Percentiles rank a stretch among this genome's conserved stretches.
Evolutionary conservation across 92 coral and sea anemone genomes (phyloP).

Genomic region (Galaxea fascicularis): DNA sequence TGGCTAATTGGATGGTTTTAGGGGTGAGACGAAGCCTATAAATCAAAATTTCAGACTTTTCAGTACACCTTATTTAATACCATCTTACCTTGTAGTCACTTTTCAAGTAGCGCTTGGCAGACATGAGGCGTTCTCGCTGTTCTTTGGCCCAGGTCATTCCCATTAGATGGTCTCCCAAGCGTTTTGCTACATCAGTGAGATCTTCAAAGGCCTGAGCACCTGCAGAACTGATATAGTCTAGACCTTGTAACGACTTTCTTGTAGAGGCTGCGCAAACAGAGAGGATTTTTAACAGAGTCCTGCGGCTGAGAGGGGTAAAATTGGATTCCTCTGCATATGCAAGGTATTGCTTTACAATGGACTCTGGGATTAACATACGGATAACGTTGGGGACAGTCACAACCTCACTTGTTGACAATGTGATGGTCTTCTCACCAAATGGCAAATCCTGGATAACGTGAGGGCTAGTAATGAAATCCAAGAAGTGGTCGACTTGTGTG

Average conservation of each 20-base stretch:
- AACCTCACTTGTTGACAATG: too few species aligned
- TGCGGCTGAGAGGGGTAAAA: conserved; percentile 57
- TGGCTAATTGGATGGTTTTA: too few species aligned
- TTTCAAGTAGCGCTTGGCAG: too few species aligned
- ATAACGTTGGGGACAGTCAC: too few species aligned
- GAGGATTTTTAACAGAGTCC: too few species aligned
- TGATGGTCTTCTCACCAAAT: too few species aligned
- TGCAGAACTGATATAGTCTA: conserved; percentile 62
- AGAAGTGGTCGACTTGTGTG: conserved; percentile 72
- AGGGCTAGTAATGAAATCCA: conserved; percentile 62
- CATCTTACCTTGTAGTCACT: conserved; percentile 50
- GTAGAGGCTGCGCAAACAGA: too few species aligned
- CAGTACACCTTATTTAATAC: background rate
- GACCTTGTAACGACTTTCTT: too few species aligned
- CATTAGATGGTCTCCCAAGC: conserved; percentile 36
- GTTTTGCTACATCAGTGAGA: conserved; percentile 34
- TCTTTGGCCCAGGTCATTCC: conserved; percentile 43
- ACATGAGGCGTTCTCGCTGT: too few species aligned
- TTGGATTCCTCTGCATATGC: conserved; percentile 52
- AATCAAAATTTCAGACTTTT: background rate
- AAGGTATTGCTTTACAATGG: conserved; percentile 63
- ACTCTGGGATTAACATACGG: conserved; percentile 60
- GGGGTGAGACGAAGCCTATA: background rate
- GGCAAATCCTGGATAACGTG: too few species aligned
- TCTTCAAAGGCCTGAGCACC: conserved; percentile 72